These are phyloP conservation scores for Augochlora pura DNA, from an alignment of 1,140 invertebrate genomes.

Conservation along the genomic window DNA sequence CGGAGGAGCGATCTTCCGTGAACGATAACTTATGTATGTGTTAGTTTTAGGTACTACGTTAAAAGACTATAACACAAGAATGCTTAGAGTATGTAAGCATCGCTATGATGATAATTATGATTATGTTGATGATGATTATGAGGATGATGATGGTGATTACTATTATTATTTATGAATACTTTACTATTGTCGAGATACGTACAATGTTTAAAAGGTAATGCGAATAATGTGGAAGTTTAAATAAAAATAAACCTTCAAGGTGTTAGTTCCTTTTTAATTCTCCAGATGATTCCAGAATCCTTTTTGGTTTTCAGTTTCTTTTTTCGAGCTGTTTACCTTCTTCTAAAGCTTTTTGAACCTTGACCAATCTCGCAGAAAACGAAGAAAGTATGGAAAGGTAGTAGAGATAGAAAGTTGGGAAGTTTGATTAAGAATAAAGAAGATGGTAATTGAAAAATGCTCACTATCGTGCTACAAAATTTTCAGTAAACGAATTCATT, in stretches of 20 bases:
- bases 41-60: slow-evolving; percentile 71
- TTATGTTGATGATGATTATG: slow-evolving; percentile 46
- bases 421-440: too few relatives aligned
- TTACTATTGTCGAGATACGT: slow-evolving; percentile 72
- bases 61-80: slow-evolving; percentile 73
- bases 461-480: too few relatives aligned
- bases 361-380: too few relatives aligned
- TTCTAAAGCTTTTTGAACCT: too few relatives aligned
- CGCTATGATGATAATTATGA: slow-evolving; percentile 51
- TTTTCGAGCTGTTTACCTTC: too few relatives aligned
- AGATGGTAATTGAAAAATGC: too few relatives aligned
- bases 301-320: too few relatives aligned
- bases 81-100: slow-evolving; percentile 71
- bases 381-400: too few relatives aligned
- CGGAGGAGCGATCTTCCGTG: slow-evolving; percentile 40
- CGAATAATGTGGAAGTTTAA: slow-evolving; percentile 64
- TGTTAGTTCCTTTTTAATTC: background rate
- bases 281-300: too few relatives aligned
- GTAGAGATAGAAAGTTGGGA: too few relatives aligned
- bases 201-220: slow-evolving; percentile 70
- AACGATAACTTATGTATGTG: slow-evolving; percentile 64
- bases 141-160: slow-evolving; percentile 31
- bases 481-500: too few relatives aligned
- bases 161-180: slow-evolving; percentile 75
- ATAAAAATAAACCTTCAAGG: slow-evolving; percentile 60